phyloP scores from a whole-genome alignment of 2,797 vertebrate genomes.

The Triplophysa yarkandensis region DNA sequence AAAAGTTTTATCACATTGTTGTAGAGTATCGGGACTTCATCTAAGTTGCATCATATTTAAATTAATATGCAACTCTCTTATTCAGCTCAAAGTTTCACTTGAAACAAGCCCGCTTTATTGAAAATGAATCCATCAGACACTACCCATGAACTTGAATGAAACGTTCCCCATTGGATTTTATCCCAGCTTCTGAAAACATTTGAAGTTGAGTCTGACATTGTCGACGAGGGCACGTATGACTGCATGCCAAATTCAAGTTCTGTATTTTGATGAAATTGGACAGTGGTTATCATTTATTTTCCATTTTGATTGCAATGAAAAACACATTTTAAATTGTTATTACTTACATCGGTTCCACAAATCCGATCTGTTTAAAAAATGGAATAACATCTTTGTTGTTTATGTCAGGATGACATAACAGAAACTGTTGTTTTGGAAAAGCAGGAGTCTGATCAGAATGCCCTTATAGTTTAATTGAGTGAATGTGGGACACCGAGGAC shows the following conservation, averaged over 20 bases:
- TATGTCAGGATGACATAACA: not conserved
- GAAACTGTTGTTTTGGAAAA: slow-evolving; percentile 33
- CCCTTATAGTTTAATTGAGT: slow-evolving; percentile 34
- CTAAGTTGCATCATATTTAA: not conserved
- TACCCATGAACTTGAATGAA: not conserved
- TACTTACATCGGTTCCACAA: no score
- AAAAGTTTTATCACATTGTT: not conserved
- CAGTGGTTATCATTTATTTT: not conserved
- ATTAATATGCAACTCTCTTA: not conserved
- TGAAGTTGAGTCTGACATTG: not conserved
- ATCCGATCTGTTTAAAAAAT: not conserved
- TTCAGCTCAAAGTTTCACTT: not conserved
- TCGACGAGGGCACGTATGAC: not conserved
- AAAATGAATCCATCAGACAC: not conserved
- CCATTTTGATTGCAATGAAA: not conserved
- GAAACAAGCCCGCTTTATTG: not conserved
- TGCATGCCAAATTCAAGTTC: not conserved
- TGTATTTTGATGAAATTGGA: not conserved
- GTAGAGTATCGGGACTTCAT: not conserved
- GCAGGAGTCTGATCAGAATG: slow-evolving; percentile 22
- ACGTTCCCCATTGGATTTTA: not conserved
- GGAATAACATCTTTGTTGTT: not conserved
- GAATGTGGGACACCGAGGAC: slow-evolving; percentile 39
- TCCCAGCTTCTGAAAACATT: not conserved
- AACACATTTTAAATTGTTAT: no score